These are phyloP conservation scores for Sprattus sprattus DNA, from an alignment of 2,113 vertebrate species.

Conservation along the genomic window DNA sequence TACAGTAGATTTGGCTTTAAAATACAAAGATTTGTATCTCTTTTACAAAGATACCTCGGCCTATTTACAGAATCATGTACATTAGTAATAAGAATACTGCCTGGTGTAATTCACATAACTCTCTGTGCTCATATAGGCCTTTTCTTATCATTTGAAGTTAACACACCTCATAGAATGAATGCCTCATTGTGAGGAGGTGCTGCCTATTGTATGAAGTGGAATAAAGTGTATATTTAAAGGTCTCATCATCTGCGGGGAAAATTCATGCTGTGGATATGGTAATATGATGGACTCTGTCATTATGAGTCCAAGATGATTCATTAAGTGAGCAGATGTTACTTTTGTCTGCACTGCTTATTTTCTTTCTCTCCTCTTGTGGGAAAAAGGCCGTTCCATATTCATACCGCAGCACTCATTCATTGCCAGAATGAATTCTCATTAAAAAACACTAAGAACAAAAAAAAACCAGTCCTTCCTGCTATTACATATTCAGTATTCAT, in stretches of 20 bases:
- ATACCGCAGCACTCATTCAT: background rate
- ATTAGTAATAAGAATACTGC: background rate
- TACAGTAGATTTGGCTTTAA: background rate
- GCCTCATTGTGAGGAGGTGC: background rate
- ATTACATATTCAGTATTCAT: background rate
- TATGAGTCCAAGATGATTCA: background rate
- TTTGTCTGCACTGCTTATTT: background rate
- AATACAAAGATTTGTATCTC: no score
- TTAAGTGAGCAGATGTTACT: constrained; percentile 7
- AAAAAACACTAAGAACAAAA: background rate
- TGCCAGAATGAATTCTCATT: constrained; percentile 1
- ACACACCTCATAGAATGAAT: background rate
- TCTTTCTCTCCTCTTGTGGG: background rate
- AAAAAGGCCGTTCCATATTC: constrained; percentile 11
- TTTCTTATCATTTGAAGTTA: background rate
- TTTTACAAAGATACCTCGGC: background rate
- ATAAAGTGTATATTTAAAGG: background rate
- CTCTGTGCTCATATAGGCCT: background rate
- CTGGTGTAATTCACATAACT: no score
- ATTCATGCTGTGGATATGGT: background rate
- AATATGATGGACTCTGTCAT: background rate
- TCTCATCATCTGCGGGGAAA: background rate
- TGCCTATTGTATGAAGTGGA: background rate
- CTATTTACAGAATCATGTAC: background rate
- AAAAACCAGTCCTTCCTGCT: background rate